Evolutionary conservation across 2,888 invertebrate species (phyloP), one percentile per base, ranked within the genome.

Genomic region (Lepetodrilus schrolli): DNA sequence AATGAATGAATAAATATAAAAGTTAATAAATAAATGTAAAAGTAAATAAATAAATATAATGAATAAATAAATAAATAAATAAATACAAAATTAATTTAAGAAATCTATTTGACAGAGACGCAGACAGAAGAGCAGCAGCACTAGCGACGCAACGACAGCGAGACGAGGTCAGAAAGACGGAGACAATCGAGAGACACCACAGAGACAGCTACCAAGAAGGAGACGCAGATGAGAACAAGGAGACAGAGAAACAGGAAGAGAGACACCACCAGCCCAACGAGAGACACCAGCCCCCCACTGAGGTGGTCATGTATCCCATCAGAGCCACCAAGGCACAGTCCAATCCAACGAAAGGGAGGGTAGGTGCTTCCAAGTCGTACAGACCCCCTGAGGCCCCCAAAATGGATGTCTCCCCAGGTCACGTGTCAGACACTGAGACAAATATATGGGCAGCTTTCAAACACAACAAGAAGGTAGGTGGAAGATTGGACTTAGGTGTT

Each of bases 61-160:
- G n/a, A n/a, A n/a, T n/a, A n/a, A n/a, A n/a, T n/a, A n/a, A n/a
- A n/a, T n/a, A n/a, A n/a, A n/a, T n/a, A n/a, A n/a, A n/a, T n/a
- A n/a, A n/a, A n/a, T n/a, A n/a, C n/a, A n/a, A n/a, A n/a, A n/a
- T n/a, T n/a, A n/a, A n/a, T n/a, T n/a, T n/a, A n/a, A n/a, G n/a
- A n/a, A n/a, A n/a, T n/a, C n/a, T n/a, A n/a, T n/a, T n/a, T n/a
- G n/a, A n/a, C 77, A 87, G 87, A 80, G 86, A 85, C 74, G 80
- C 81, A 68, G 86, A 87, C 71, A 85, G 85, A 72, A 77, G 84
- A 17, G 84, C 83, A 66, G 77, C 79, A 21, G 76, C 83, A 17
- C 72, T 81, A 73, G 81, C 80, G 26, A 84, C 82, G 72, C 73
- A 78, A 23, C 73, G 77, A 23, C 78, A 80, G 38, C 77, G 78